Conservation (phyloP, 2,113 vertebrate species). For the Rhinolophus sinicus region DNA sequence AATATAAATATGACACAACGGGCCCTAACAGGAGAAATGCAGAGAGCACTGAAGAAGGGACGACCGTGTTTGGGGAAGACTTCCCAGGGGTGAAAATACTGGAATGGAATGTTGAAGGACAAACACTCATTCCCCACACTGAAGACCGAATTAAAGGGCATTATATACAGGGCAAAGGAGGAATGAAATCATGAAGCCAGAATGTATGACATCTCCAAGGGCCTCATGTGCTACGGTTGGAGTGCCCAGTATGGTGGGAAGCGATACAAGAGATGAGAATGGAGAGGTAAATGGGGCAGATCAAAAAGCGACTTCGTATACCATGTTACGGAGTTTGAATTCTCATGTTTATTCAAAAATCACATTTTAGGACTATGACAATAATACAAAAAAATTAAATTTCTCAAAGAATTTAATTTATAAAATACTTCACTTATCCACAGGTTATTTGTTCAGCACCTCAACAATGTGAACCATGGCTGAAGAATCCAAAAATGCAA, state of each 20-base stretch:
- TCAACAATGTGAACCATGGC: background rate
- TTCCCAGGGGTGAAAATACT: background rate
- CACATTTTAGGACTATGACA: background rate
- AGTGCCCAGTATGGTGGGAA: background rate
- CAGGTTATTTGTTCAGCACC: background rate
- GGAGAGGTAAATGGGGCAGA: background rate
- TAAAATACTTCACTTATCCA: background rate
- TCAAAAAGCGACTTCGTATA: background rate
- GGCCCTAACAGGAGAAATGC: background rate
- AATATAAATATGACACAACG: background rate
- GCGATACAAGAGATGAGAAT: background rate
- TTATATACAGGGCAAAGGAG: background rate
- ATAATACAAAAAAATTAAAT: background rate
- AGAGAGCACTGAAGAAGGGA: background rate
- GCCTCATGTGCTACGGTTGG: background rate
- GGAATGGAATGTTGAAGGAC: background rate
- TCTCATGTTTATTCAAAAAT: background rate
- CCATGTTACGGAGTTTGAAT: background rate
- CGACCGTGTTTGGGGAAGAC: background rate
- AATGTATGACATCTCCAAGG: background rate
- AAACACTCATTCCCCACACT: background rate
- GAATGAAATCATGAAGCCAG: background rate
- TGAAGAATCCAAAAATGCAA: constrained; percentile 5
- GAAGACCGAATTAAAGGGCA: background rate
- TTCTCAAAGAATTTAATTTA: constrained; percentile 25